Conservation (phyloP, 1,140 invertebrate genomes). For the Mamestra configurata region DNA sequence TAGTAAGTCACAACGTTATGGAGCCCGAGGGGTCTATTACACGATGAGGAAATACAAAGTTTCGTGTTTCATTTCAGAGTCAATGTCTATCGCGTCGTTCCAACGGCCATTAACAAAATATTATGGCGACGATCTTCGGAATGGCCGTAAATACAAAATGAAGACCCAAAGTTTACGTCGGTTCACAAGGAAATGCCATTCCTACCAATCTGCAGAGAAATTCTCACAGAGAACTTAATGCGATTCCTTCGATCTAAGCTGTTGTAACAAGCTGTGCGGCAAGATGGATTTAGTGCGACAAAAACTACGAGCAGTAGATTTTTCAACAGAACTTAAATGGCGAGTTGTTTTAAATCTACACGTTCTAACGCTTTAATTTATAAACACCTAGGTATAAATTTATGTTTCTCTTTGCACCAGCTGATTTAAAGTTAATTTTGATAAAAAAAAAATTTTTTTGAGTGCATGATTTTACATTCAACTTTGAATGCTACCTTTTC, state of each 20-base stretch:
- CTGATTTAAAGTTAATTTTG: too few species aligned
- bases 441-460: too few species aligned
- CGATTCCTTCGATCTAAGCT: constrained; percentile 19
- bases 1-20: constrained; percentile 37
- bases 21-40: constrained; percentile 31
- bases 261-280: constrained; percentile 23
- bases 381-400: too few species aligned
- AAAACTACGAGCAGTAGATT: constrained; percentile 12
- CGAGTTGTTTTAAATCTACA: not conserved
- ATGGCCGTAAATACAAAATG: constrained; percentile 38
- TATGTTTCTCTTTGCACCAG: too few species aligned
- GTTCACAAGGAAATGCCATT: constrained; percentile 18
- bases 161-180: constrained; percentile 61
- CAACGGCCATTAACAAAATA: constrained; percentile 37
- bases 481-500: too few species aligned
- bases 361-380: too few species aligned
- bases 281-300: constrained; percentile 15
- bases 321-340: not conserved
- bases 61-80: constrained; percentile 27
- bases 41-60: constrained; percentile 27
- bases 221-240: constrained; percentile 20
- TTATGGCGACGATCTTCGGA: constrained; percentile 32
- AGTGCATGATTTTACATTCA: too few species aligned
- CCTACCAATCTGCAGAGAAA: constrained; percentile 19
- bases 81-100: constrained; percentile 36